Evolutionary conservation across 2,888 invertebrate genomes (phyloP).

Genomic region (Tinea semifulvella): DNA sequence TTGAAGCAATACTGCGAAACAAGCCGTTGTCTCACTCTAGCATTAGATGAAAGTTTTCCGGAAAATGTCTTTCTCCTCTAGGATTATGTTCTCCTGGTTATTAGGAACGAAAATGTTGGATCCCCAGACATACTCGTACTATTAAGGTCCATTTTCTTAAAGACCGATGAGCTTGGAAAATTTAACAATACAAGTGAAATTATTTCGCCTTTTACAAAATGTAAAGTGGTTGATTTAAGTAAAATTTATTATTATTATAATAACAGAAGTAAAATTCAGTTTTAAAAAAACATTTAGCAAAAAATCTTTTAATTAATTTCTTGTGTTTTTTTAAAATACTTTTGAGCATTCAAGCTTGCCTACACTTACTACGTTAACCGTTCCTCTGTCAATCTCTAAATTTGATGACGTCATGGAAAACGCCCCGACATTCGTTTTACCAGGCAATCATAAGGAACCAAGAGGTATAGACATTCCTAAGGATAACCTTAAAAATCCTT

Average conservation of each 20-base stretch:
- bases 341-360: neutral
- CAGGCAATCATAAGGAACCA: conserved; percentile 27
- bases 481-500: conserved; percentile 1
- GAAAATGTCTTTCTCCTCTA: conserved; percentile 23
- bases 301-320: too few species aligned
- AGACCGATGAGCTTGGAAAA: too few species aligned
- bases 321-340: too few species aligned
- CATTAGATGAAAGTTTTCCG: neutral
- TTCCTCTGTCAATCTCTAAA: conserved; percentile 23
- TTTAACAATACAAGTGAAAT: too few species aligned
- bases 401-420: neutral
- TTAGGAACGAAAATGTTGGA: conserved; percentile 48
- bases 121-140: conserved; percentile 21
- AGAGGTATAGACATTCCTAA: conserved; percentile 13
- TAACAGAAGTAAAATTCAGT: too few species aligned
- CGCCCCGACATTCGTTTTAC: conserved; percentile 36
- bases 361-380: conserved; percentile 31
- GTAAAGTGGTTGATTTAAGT: too few species aligned
- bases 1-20: neutral
- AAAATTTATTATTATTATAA: too few species aligned
- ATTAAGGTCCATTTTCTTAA: conserved; percentile 1
- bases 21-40: neutral
- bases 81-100: conserved; percentile 32
- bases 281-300: too few species aligned
- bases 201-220: too few species aligned